Percentiles rank a stretch among this genome's conserved stretches.
Conservation (phyloP, 1,140 invertebrate genomes). For the Calycopis cecrops region DNA sequence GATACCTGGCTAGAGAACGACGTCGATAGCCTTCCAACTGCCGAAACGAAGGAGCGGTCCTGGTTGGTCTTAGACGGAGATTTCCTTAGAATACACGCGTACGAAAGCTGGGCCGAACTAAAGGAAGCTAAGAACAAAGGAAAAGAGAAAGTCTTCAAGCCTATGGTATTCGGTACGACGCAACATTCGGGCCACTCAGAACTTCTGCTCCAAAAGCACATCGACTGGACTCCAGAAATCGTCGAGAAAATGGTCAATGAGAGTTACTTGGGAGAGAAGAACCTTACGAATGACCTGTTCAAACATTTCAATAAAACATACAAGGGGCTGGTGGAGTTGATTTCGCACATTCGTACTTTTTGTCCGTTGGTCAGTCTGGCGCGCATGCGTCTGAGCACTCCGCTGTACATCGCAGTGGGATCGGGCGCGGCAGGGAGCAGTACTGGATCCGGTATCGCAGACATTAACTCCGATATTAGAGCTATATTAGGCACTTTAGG, state of each 20-base stretch:
- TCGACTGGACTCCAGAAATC: conserved; percentile 78
- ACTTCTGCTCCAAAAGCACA: conserved; percentile 75
- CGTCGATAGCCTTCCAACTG: conserved; percentile 76
- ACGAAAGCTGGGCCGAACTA: conserved; percentile 75
- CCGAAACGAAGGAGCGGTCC: conserved; percentile 79
- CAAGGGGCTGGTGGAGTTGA: conserved; percentile 80
- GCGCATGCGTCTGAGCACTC: conserved; percentile 75
- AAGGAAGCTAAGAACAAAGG: conserved; percentile 57
- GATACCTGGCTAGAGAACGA: conserved; percentile 78
- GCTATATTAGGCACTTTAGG: conserved; percentile 87
- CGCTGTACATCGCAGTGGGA: conserved; percentile 83
- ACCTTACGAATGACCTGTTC: conserved; percentile 77
- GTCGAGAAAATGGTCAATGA: conserved; percentile 78
- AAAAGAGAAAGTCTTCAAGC: conserved; percentile 58
- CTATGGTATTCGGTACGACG: conserved; percentile 83
- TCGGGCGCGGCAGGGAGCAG: conserved; percentile 42
- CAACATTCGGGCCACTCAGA: conserved; percentile 80
- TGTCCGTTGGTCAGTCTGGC: conserved; percentile 84
- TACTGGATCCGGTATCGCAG: conserved; percentile 36
- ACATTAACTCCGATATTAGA: conserved; percentile 72
- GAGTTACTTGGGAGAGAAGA: conserved; percentile 78
- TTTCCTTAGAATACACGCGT: conserved; percentile 79
- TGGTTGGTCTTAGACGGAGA: conserved; percentile 85
- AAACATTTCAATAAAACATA: conserved; percentile 80
- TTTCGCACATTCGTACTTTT: conserved; percentile 86